Base-by-base conservation (phyloP, 1,140 invertebrate genomes). In the Neomicropteryx cornuta region DNA sequence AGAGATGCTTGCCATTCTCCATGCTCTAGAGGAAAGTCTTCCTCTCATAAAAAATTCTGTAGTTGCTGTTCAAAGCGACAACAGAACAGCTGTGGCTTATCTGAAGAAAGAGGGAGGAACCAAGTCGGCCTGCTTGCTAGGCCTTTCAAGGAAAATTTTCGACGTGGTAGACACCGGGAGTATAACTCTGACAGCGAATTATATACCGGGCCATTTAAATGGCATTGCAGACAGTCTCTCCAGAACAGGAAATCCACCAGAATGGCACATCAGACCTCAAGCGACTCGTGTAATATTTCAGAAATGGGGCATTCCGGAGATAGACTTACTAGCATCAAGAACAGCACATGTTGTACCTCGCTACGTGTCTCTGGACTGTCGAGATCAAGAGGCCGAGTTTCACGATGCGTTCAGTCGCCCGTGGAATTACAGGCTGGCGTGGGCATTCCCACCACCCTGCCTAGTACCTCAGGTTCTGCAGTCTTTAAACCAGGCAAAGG, bases 271-370 rank as follows among this genome's bases (percentile, higher is more conserved):
- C 34, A 41, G 39, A 1, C 41, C 38, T n/a, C 5, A 4, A 19
- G 18, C 13, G 4, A 10, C n/a, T 2, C 5, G 27, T 3, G 14
- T 18, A 20, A 17, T 38, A 14, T 52, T 51, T 31, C 18, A 36
- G 20, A 38, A 18, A 36, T 51, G 47, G 49, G 50, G 50, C 10
- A 29, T 17, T 2, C 47, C 50, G 5, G 41, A 44, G 5, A 41
- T 55, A 14, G 52, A 55, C 33, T 36, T 52, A 2, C 52, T 55
- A 23, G 52, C 50, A 3, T 42, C 39, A 3, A 24, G 5, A 3
- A 27, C 28, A 8, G 44, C 49, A 17, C 40, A 44, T 13, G 45
- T 55, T n/a, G 38, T 47, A 19, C 37, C 17, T 11, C 13, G 10
- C 2, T 55, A 55, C 36, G 46, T 49, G 19, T 48, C 44, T 5